Conservation (phyloP, 1,140 invertebrate species). For the Leptinotarsa texana region DNA sequence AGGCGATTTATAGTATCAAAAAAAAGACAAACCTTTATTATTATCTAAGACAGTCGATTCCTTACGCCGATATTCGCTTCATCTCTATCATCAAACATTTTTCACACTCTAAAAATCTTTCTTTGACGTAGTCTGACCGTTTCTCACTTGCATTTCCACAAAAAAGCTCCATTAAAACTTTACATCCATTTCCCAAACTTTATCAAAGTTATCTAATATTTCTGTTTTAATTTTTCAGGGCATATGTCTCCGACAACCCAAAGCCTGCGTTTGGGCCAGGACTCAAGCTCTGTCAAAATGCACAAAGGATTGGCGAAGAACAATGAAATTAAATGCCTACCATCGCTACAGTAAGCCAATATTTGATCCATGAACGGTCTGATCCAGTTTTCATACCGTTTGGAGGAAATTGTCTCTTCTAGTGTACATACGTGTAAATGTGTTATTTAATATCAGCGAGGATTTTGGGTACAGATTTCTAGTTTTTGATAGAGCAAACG, state of each 20-base stretch:
- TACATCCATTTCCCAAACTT: too few relatives aligned
- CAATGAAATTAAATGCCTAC: neutral
- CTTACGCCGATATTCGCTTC: too few relatives aligned
- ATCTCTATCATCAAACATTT: too few relatives aligned
- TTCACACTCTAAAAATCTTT: too few relatives aligned
- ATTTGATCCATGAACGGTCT: neutral
- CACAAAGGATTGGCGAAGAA: conserved; percentile 28
- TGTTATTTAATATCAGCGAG: neutral
- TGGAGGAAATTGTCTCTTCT: neutral
- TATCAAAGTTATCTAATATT: too few relatives aligned
- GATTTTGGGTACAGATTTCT: neutral
- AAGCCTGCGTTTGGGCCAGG: conserved; percentile 49
- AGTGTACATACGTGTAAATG: conserved; percentile 17
- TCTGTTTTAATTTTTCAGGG: conserved; percentile 42
- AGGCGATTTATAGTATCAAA: too few relatives aligned
- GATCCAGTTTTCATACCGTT: neutral
- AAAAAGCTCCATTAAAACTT: too few relatives aligned
- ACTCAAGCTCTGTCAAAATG: conserved; percentile 41
- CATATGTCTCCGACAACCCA: conserved; percentile 49
- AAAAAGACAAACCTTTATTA: too few relatives aligned
- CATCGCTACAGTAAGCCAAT: conserved; percentile 12
- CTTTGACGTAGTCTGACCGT: too few relatives aligned
- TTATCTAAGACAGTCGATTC: too few relatives aligned
- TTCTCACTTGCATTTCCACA: too few relatives aligned
- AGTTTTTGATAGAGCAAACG: neutral